A percentile compares a stretch with the other conserved stretches of the same genome.
These are phyloP conservation scores for Parasteatoda tepidariorum DNA, from an alignment of 1,140 invertebrate species.

Conservation along the genomic window DNA sequence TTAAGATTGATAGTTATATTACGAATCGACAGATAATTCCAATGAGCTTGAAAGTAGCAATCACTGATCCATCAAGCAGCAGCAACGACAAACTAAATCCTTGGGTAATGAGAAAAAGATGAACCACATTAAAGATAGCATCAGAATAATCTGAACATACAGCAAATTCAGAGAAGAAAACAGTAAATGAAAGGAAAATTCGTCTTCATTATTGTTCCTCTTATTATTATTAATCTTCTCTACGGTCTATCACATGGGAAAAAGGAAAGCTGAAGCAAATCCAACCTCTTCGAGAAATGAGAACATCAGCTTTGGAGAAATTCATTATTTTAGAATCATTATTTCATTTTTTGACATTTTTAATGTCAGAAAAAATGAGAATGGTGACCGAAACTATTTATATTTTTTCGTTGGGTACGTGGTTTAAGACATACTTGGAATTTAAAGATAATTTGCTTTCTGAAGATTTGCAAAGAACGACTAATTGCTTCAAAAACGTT, in stretches of 20 bases:
- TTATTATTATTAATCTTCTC: conserved; percentile 7
- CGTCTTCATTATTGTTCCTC: conserved; percentile 21
- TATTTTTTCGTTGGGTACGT: no score
- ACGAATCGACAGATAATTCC: no score
- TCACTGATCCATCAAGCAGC: background rate
- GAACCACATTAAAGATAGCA: background rate
- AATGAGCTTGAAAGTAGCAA: no score
- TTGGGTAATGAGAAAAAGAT: conserved; percentile 20
- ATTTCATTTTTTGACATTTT: conserved; percentile 3
- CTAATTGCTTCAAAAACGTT: no score
- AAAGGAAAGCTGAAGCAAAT: background rate
- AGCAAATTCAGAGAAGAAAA: background rate
- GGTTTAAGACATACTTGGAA: no score
- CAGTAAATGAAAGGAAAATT: background rate
- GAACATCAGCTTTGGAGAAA: background rate
- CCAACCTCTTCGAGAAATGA: background rate
- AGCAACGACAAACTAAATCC: background rate
- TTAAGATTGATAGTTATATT: no score
- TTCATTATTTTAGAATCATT: conserved; percentile 33
- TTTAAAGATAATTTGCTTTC: no score
- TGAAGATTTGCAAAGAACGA: no score
- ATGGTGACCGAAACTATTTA: no score
- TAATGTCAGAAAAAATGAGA: background rate
- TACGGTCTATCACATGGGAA: background rate
- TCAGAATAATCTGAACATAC: background rate